Evolutionary conservation across 1,140 invertebrate genomes (phyloP).

Genomic region (Zaprionus lachaisei): DNA sequence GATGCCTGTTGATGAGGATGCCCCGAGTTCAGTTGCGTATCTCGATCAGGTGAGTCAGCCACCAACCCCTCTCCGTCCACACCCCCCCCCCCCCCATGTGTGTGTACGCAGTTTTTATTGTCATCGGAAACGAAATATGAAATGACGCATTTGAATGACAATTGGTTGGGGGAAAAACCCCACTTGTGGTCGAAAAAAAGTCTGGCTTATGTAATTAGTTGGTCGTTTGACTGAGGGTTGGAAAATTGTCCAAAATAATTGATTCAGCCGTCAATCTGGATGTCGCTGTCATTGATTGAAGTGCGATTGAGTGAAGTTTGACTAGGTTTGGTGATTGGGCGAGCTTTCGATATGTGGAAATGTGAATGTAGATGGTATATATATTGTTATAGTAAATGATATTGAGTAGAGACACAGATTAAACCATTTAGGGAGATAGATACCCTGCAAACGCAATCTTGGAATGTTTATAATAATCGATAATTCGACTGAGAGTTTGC

Average conservation of each 20-base stretch:
- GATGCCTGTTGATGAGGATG: constrained; percentile 64
- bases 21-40: constrained; percentile 3
- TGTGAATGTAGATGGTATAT: neutral
- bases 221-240: constrained; percentile 35
- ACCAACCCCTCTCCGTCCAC: neutral
- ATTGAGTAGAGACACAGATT: neutral
- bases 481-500: too few species aligned
- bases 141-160: constrained; percentile 68
- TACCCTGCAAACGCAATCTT: neutral
- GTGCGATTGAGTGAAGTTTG: constrained; percentile 1
- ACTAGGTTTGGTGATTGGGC: neutral
- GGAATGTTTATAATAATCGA: neutral
- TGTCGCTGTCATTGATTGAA: constrained; percentile 20
- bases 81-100: too few species aligned
- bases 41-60: constrained; percentile 14
- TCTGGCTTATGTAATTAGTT: constrained; percentile 67
- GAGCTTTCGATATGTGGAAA: neutral
- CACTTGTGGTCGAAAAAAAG: constrained; percentile 29
- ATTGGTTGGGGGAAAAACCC: constrained; percentile 36
- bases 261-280: constrained; percentile 58
- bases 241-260: constrained; percentile 59
- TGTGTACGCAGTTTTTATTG: constrained; percentile 59
- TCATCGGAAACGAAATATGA: constrained; percentile 48
- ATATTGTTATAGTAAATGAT: neutral
- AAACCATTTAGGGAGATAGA: neutral